These are phyloP conservation scores for Pogonocherus hispidulus DNA, from an alignment of 2,888 invertebrate species.

Conservation along the genomic window DNA sequence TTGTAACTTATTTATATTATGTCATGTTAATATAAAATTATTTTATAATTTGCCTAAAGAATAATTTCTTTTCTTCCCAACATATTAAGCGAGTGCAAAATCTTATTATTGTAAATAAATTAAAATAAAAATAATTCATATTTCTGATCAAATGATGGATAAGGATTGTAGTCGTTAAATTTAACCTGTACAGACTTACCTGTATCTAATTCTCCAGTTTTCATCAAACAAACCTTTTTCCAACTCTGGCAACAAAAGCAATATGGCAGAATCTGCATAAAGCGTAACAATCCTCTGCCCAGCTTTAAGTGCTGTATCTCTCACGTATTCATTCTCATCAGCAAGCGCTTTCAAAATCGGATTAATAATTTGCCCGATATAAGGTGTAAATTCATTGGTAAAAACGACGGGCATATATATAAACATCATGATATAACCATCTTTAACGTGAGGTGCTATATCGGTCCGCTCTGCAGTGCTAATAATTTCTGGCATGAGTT, in stretches of 20 bases:
- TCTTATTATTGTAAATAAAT: no score
- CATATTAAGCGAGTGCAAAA: no score
- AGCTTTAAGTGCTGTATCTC: conserved; percentile 96
- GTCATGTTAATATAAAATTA: no score
- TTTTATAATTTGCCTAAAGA: no score
- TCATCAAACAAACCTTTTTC: conserved; percentile 97
- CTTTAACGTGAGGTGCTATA: conserved; percentile 96
- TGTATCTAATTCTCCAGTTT: conserved; percentile 96
- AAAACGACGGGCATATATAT: conserved; percentile 99
- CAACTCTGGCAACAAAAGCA: conserved; percentile 91
- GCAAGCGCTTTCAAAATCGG: conserved; percentile 97
- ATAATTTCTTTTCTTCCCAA: no score
- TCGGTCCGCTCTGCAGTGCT: conserved; percentile 93
- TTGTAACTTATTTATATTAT: no score
- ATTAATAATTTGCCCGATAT: conserved; percentile 92
- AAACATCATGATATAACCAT: conserved; percentile 99
- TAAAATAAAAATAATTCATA: no score
- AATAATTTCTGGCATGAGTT: conserved; percentile 98
- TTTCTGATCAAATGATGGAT: neutral
- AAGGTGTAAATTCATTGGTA: conserved; percentile 94
- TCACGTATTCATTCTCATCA: conserved; percentile 98
- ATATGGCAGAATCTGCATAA: conserved; percentile 96
- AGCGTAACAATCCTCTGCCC: conserved; percentile 97
- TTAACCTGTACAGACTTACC: conserved; percentile 55
- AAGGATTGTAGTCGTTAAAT: conserved; percentile 12